These are phyloP conservation scores for Acestrorhynchus altus DNA, from an alignment of 2,797 vertebrate species.

Conservation along the genomic window DNA sequence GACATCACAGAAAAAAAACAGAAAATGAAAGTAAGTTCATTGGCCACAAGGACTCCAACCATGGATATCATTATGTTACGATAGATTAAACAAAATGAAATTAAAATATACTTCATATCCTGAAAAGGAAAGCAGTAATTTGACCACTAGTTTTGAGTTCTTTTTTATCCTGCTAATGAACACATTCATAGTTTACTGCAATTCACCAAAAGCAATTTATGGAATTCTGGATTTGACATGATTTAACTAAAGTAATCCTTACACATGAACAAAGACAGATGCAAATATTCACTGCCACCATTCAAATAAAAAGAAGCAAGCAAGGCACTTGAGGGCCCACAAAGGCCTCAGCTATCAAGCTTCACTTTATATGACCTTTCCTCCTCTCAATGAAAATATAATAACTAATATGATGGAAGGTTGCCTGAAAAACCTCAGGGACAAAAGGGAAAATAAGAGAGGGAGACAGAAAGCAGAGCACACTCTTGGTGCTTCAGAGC, in stretches of 20 bases:
- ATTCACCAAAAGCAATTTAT: not conserved
- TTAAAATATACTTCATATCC: too few relatives aligned
- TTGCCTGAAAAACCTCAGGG: conserved; percentile 8
- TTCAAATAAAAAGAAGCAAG: not conserved
- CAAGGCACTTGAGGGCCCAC: not conserved
- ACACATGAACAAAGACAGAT: not conserved
- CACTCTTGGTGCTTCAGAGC: conserved; percentile 20
- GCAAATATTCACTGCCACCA: not conserved
- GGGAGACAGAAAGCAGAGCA: not conserved
- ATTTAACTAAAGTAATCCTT: not conserved
- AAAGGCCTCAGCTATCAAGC: not conserved
- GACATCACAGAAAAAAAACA: too few relatives aligned
- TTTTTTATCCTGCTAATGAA: too few relatives aligned
- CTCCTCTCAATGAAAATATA: not conserved
- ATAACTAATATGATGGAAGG: conserved; percentile 9
- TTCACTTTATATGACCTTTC: not conserved
- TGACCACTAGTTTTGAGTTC: not conserved
- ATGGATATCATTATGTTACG: too few relatives aligned
- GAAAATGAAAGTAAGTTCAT: too few relatives aligned
- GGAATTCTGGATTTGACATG: not conserved
- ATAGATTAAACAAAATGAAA: too few relatives aligned
- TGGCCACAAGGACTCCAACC: too few relatives aligned
- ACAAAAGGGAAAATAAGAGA: conserved; percentile 1
- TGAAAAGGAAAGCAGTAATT: too few relatives aligned
- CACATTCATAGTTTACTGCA: too few relatives aligned